Conservation (phyloP, 2,797 vertebrate genomes). For the Labroides dimidiatus region DNA sequence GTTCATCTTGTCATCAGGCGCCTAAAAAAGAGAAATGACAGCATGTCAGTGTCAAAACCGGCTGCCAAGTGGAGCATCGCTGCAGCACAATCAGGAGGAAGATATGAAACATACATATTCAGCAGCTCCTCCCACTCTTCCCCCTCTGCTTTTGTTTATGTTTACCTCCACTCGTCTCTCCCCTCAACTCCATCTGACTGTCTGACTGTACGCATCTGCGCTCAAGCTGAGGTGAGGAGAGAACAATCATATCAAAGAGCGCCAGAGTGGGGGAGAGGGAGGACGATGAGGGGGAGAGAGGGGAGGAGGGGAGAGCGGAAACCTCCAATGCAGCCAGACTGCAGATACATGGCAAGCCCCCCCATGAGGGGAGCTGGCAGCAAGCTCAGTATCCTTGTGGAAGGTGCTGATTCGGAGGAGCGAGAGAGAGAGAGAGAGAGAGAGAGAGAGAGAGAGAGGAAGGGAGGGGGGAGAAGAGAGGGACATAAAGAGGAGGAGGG, state of each 20-base stretch:
- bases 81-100: slow-evolving; percentile 42
- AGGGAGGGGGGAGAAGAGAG: slow-evolving; percentile 30
- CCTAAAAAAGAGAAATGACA: slow-evolving; percentile 90
- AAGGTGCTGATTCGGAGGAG: slow-evolving; percentile 55
- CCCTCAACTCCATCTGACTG: slow-evolving; percentile 26
- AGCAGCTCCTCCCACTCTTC: slow-evolving; percentile 50
- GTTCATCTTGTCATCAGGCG: slow-evolving; percentile 91
- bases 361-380: slow-evolving; percentile 66
- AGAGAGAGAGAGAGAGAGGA: slow-evolving; percentile 16
- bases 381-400: slow-evolving; percentile 57
- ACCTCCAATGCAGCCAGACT: slow-evolving; percentile 79
- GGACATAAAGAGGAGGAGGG: slow-evolving; percentile 9
- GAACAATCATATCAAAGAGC: slow-evolving; percentile 67
- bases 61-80: slow-evolving; percentile 55
- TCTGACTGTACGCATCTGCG: slow-evolving; percentile 47
- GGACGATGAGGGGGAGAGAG: no score
- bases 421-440: slow-evolving; percentile 16
- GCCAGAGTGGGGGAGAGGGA: slow-evolving; percentile 19
- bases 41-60: slow-evolving; percentile 67
- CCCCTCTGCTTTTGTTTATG: slow-evolving; percentile 63
- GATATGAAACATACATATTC: slow-evolving; percentile 59
- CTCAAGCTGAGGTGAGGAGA: slow-evolving; percentile 61
- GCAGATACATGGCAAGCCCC: slow-evolving; percentile 78
- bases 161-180: slow-evolving; percentile 9
- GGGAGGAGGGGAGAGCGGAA: slow-evolving; percentile 49